These are phyloP conservation scores for Zaprionus kolodkinae DNA, from an alignment of 1,140 invertebrate species.

Conservation along the genomic window DNA sequence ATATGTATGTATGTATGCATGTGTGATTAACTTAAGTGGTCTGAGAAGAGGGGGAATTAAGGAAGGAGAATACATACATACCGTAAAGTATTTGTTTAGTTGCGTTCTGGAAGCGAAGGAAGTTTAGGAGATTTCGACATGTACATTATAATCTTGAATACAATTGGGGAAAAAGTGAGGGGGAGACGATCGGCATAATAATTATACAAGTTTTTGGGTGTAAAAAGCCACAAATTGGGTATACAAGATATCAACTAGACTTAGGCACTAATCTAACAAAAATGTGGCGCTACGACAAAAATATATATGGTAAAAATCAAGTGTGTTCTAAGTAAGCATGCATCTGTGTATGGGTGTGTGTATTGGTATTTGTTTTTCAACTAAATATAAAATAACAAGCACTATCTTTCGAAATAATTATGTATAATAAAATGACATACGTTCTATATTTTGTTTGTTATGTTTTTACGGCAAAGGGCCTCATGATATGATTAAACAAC, in stretches of 20 bases:
- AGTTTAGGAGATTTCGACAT: background rate
- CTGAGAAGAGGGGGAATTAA: constrained; percentile 30
- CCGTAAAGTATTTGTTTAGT: background rate
- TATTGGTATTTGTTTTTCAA: constrained; percentile 58
- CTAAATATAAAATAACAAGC: constrained; percentile 81
- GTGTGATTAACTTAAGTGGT: constrained; percentile 62
- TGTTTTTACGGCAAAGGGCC: constrained; percentile 46
- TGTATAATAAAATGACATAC: constrained; percentile 15
- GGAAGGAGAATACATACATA: constrained; percentile 10
- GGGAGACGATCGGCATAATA: constrained; percentile 15
- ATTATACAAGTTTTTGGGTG: constrained; percentile 73
- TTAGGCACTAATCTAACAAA: constrained; percentile 82
- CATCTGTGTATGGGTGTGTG: constrained; percentile 26
- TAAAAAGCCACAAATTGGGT: constrained; percentile 78
- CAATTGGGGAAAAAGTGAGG: background rate
- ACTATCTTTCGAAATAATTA: constrained; percentile 53
- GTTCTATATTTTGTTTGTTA: constrained; percentile 48
- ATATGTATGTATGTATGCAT: constrained; percentile 12
- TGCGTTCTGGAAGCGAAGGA: constrained; percentile 1
- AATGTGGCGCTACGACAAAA: constrained; percentile 53
- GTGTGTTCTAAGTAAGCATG: constrained; percentile 21
- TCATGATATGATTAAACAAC: constrained; percentile 72
- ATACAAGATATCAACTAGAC: constrained; percentile 66
- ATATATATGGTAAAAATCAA: constrained; percentile 21
- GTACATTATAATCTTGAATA: background rate